These are phyloP conservation scores for Coregonus sp. DNA, from an alignment of 2,797 vertebrate species.

Conservation along the genomic window DNA sequence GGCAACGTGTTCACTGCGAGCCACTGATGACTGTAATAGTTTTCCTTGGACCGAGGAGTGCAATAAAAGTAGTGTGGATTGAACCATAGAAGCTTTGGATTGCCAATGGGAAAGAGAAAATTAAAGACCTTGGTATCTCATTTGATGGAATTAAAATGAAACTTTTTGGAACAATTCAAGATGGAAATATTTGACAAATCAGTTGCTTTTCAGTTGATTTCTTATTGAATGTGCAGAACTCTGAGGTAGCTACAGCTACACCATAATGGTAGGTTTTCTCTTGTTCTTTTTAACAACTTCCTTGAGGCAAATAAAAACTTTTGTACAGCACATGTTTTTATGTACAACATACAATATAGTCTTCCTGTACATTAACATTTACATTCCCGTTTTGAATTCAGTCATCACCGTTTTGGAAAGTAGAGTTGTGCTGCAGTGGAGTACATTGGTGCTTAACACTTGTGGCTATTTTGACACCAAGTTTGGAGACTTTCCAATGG, in stretches of 20 bases:
- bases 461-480: too few relatives aligned
- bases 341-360: too few relatives aligned
- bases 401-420: too few relatives aligned
- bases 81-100: not conserved
- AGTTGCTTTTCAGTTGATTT: not conserved
- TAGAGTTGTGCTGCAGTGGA: too few relatives aligned
- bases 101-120: not conserved
- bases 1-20: not conserved
- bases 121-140: not conserved
- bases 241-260: too few relatives aligned
- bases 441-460: too few relatives aligned
- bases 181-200: not conserved
- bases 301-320: not conserved
- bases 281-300: not conserved
- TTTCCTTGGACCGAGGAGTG: not conserved
- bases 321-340: not conserved
- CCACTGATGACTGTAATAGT: constrained; percentile 1
- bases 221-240: not conserved
- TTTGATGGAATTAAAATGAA: not conserved
- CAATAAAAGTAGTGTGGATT: not conserved
- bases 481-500: not conserved
- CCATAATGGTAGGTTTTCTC: not conserved
- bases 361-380: too few relatives aligned
- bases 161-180: not conserved
- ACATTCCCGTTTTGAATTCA: too few relatives aligned